Evolutionary conservation across 2,888 invertebrate species (phyloP).

Genomic region (Ganaspis brasiliensis): DNA sequence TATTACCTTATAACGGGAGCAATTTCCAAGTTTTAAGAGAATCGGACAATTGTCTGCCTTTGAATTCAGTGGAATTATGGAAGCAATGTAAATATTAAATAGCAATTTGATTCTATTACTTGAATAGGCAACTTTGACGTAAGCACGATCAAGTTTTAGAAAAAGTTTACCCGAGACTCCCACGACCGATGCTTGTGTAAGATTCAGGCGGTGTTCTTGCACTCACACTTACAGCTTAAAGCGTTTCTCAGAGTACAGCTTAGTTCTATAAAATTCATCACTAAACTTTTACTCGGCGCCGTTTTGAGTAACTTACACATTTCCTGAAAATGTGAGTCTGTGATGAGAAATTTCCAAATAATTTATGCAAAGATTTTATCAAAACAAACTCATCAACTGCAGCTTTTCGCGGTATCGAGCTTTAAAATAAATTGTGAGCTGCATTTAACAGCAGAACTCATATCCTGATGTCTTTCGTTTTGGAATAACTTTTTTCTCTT

Average conservation of each 20-base stretch:
- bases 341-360: not conserved
- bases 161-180: constrained; percentile 1
- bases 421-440: no score
- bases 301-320: not conserved
- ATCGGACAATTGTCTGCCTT: not conserved
- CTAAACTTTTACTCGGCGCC: not conserved
- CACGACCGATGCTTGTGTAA: not conserved
- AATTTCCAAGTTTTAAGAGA: not conserved
- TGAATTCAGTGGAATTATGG: not conserved
- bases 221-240: not conserved
- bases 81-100: not conserved
- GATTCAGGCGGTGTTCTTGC: not conserved
- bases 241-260: not conserved
- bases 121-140: not conserved
- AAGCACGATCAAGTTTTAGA: not conserved
- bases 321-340: not conserved
- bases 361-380: not conserved
- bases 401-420: no score
- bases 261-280: constrained; percentile 1
- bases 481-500: no score
- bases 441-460: no score
- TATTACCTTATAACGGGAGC: not conserved
- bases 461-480: no score
- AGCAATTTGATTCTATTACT: not conserved
- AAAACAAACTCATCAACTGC: not conserved